Percentiles rank a stretch among this genome's conserved stretches.
phyloP scores from a whole-genome alignment of 2,888 invertebrate species.

The Euproctis similis region DNA sequence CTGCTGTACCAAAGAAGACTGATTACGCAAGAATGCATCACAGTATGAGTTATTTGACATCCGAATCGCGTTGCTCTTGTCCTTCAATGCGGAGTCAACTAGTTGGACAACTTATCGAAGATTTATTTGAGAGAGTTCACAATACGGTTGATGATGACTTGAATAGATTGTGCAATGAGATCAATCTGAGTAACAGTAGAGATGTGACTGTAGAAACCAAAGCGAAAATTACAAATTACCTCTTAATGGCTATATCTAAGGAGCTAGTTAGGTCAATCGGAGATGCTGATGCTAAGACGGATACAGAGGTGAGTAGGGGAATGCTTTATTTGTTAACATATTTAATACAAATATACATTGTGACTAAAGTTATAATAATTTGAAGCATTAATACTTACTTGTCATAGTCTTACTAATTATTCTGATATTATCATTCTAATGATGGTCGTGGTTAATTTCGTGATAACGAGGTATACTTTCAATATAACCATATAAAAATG shows the following conservation, averaged over 20 bases:
- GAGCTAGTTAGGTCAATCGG: conserved; percentile 70
- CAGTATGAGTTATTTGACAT: conserved; percentile 65
- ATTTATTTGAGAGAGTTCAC: conserved; percentile 64
- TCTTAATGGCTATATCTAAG: conserved; percentile 70
- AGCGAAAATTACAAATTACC: conserved; percentile 70
- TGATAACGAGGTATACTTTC: conserved; percentile 5
- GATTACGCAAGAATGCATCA: conserved; percentile 68
- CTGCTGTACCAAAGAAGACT: conserved; percentile 65
- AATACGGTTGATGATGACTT: conserved; percentile 59
- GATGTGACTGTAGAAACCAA: conserved; percentile 59
- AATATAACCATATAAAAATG: no score
- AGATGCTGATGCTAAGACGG: conserved; percentile 70
- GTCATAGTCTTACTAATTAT: conserved; percentile 23
- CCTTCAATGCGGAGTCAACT: conserved; percentile 65
- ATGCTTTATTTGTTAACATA: conserved; percentile 15
- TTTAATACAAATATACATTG: conserved; percentile 26
- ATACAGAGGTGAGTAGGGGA: conserved; percentile 63
- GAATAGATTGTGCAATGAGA: conserved; percentile 55
- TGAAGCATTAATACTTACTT: conserved; percentile 32
- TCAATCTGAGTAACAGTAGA: conserved; percentile 40
- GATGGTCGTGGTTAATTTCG: conserved; percentile 35
- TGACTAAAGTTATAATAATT: conserved; percentile 56
- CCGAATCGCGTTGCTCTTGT: conserved; percentile 61
- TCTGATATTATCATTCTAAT: conserved; percentile 29
- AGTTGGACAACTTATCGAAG: conserved; percentile 65